These are phyloP conservation scores for Heliothis subflexa DNA, from an alignment of 1,140 invertebrate genomes.

Conservation along the genomic window DNA sequence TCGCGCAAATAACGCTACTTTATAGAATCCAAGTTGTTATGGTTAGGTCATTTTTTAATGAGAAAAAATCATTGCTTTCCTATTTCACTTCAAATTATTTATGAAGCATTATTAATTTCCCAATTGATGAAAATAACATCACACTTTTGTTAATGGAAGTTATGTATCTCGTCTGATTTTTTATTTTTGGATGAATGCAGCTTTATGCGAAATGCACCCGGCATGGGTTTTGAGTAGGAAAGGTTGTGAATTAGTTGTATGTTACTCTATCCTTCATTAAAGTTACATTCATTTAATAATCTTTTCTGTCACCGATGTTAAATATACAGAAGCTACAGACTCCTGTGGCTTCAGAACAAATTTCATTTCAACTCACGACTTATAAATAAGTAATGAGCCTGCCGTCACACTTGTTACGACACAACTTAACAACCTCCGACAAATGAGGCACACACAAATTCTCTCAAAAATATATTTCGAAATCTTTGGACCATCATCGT, in stretches of 20 bases:
- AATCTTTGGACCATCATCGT: not conserved
- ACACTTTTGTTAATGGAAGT: too few species aligned
- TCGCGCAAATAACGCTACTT: not conserved
- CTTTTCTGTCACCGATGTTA: not conserved
- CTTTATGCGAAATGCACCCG: too few species aligned
- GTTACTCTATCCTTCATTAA: not conserved
- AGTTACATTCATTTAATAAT: constrained; percentile 4
- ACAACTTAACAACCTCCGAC: constrained; percentile 1
- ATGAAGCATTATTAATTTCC: too few species aligned
- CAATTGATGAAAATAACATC: too few species aligned
- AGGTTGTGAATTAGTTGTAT: not conserved
- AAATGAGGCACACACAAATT: constrained; percentile 17
- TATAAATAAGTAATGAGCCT: constrained; percentile 37
- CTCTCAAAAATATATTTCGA: constrained; percentile 18
- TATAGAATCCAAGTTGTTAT: not conserved
- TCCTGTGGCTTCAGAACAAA: constrained; percentile 12
- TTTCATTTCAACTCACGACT: constrained; percentile 43
- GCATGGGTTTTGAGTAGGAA: too few species aligned
- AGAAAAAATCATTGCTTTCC: too few species aligned
- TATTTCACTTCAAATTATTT: too few species aligned
- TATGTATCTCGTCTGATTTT: too few species aligned
- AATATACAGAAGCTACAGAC: constrained; percentile 5
- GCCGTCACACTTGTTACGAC: not conserved
- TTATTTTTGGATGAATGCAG: too few species aligned
- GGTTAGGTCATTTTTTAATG: too few species aligned